Evolutionary conservation across 2,888 invertebrate genomes (phyloP), one percentile per base, ranked within the genome.

Genomic region (Microctonus brassicae): DNA sequence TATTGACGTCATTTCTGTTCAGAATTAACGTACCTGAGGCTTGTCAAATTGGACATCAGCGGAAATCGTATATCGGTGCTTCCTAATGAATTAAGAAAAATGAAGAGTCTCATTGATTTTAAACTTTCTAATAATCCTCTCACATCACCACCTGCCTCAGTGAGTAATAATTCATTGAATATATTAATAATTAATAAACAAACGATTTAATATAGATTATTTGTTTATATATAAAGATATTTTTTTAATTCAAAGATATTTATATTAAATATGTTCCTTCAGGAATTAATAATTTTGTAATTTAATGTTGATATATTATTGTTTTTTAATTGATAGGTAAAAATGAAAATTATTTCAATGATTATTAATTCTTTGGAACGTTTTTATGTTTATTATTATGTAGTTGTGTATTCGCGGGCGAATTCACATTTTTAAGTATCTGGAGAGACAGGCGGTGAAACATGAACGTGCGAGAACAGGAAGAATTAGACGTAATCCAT

Each of bases 391-490:
- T 64, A 11, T 58, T 62, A 57, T 58, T 77, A 87, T 89, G 6
- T 88, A 96, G 95, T 90, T 96, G 79, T 97, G 97, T 89, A 94
- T 94, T 89, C 93, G 97, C 87, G 97, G 98, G 80, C 92, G 96
- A 84, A 95, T 96, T 84, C 97, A 98, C 88, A 95, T 98, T 82
- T 97, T 97, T 90, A 97, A 97, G 88, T 97, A 94, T 89, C 90
- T 98, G 79, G 97, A 97, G 87, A 94, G 94, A 83, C 95, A 96
- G 89, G 95, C 96, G 61, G 92, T 92, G 83, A 94, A 94, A 88
- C 90, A 92, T 82, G 91, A 92, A 78, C 86, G 89, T 76, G 88
- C 89, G 77, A 84, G 88, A 75, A 87, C 89, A 10, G 86, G 88
- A 67, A 83, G 87, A 22, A 83, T 91, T 89, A 82, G 81, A 88